These are phyloP conservation scores for Palythoa heliodiscus DNA, from an alignment of 92 coral and sea anemone species.

Conservation along the genomic window DNA sequence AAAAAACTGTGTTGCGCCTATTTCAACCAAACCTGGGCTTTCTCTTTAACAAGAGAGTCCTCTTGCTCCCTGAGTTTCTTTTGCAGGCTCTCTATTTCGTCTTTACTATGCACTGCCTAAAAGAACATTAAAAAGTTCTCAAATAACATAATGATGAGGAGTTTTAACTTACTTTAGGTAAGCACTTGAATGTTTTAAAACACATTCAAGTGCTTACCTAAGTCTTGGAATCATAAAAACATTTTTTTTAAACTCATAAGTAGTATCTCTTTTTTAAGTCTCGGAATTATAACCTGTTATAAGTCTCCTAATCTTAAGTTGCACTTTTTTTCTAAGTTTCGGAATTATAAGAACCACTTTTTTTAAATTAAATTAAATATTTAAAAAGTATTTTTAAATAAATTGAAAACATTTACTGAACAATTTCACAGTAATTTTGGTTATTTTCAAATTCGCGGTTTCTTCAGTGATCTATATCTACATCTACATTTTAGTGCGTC, in stretches of 20 bases:
- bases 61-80: slow-evolving; percentile 50
- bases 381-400: too few relatives aligned
- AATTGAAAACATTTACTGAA: neutral
- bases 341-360: too few relatives aligned
- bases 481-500: too few relatives aligned
- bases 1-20: neutral
- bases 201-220: neutral
- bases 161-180: too few relatives aligned
- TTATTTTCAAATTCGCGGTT: neutral
- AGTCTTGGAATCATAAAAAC: too few relatives aligned
- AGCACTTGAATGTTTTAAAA: neutral
- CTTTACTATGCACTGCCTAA: slow-evolving; percentile 54
- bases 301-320: too few relatives aligned
- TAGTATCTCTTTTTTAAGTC: too few relatives aligned
- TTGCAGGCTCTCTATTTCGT: slow-evolving; percentile 43
- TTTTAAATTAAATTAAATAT: too few relatives aligned
- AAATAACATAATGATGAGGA: neutral
- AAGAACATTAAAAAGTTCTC: neutral
- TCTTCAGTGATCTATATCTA: too few relatives aligned
- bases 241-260: too few relatives aligned
- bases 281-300: too few relatives aligned
- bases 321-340: too few relatives aligned
- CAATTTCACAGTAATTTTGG: neutral
- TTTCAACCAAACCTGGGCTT: slow-evolving; percentile 53
- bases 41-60: slow-evolving; percentile 46